A percentile compares a stretch with the other conserved stretches of the same genome.
phyloP scores from a whole-genome alignment of 1,140 invertebrate genomes.

The Lasioglossum albipes region DNA sequence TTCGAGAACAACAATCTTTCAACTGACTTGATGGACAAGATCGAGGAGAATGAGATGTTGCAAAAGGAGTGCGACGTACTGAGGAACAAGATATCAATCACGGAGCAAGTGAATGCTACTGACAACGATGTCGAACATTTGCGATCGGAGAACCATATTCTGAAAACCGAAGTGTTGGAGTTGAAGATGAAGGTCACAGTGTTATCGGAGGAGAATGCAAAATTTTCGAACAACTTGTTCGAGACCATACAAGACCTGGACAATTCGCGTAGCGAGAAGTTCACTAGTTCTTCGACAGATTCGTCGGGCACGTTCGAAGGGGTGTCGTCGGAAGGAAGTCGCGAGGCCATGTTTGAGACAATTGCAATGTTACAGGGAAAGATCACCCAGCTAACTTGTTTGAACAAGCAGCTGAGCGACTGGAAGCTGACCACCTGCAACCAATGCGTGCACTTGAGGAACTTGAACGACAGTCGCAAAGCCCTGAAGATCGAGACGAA shows the following conservation, averaged over 20 bases:
- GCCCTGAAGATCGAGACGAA: conserved; percentile 66
- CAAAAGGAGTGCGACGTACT: conserved; percentile 26
- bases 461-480: conserved; percentile 61
- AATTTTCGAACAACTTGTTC: conserved; percentile 37
- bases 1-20: conserved; percentile 44
- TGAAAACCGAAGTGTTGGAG: conserved; percentile 41
- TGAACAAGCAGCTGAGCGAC: conserved; percentile 66
- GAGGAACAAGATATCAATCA: conserved; percentile 33
- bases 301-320: conserved; percentile 29
- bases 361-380: conserved; percentile 50
- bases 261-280: conserved; percentile 16
- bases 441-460: conserved; percentile 63
- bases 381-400: conserved; percentile 46
- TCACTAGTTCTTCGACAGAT: conserved; percentile 2
- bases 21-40: conserved; percentile 41
- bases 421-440: conserved; percentile 63
- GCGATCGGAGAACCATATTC: conserved; percentile 33
- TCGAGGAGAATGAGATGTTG: conserved; percentile 46
- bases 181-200: conserved; percentile 39
- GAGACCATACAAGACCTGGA: conserved; percentile 1
- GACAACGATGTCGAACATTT: conserved; percentile 31
- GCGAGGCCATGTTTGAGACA: conserved; percentile 34
- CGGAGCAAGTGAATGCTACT: conserved; percentile 9
- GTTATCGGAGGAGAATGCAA: conserved; percentile 45
- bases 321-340: conserved; percentile 26